Conservation (phyloP, 2,113 vertebrate genomes). For the Brachirus orientalis region DNA sequence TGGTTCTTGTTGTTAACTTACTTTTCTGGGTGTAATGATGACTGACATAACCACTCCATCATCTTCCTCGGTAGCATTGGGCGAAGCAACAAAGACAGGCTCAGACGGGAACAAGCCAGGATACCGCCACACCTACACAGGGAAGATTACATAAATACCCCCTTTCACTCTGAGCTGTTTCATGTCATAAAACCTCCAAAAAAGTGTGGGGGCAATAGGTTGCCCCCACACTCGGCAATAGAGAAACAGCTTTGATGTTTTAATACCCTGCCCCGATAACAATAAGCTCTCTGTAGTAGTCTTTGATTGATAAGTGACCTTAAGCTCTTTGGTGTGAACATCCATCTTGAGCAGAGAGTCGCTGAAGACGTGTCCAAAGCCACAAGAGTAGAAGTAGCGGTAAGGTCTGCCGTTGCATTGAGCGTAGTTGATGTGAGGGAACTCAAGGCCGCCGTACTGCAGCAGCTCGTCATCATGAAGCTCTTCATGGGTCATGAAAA, state of each 20-base stretch:
- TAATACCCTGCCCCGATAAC: slow-evolving; percentile 32
- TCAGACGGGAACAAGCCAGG: slow-evolving; percentile 92
- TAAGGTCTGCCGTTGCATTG: slow-evolving; percentile 84
- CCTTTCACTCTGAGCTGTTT: slow-evolving; percentile 45
- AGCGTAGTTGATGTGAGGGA: slow-evolving; percentile 92
- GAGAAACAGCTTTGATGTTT: slow-evolving; percentile 46
- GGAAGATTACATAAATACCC: slow-evolving; percentile 45
- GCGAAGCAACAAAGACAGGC: slow-evolving; percentile 91
- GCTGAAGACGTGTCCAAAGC: slow-evolving; percentile 87
- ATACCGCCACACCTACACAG: slow-evolving; percentile 87
- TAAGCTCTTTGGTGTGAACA: slow-evolving; percentile 87
- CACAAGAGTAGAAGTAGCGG: slow-evolving; percentile 90
- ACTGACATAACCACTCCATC: slow-evolving; percentile 91
- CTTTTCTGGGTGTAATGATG: slow-evolving; percentile 88
- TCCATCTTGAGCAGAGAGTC: slow-evolving; percentile 92
- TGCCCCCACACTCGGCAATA: slow-evolving; percentile 15
- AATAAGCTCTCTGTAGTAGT: slow-evolving; percentile 19
- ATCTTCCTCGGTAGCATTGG: slow-evolving; percentile 86
- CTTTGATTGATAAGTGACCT: slow-evolving; percentile 78
- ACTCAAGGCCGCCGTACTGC: slow-evolving; percentile 88
- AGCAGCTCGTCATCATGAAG: slow-evolving; percentile 84
- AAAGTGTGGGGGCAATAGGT: no score
- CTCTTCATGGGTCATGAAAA: slow-evolving; percentile 88
- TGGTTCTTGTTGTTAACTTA: slow-evolving; percentile 57
- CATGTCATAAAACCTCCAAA: slow-evolving; percentile 52